Conservation (phyloP, 2,888 invertebrate species). For the Andrena marginata region DNA sequence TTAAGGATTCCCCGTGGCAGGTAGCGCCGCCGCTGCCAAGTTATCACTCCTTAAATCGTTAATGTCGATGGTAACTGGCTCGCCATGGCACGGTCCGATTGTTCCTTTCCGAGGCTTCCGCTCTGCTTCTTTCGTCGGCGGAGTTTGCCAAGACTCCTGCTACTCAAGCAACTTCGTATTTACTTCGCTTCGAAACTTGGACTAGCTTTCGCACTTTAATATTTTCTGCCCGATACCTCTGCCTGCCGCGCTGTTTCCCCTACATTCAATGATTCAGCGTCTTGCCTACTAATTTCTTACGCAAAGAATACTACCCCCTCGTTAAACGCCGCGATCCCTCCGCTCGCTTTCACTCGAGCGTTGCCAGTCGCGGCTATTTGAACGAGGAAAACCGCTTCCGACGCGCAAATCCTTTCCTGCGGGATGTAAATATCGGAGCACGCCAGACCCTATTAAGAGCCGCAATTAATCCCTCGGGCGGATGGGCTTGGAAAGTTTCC, state of each 20-base stretch:
- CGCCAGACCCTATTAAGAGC: too few relatives aligned
- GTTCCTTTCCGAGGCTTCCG: not conserved
- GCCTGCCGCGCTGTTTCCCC: not conserved
- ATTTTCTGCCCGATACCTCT: not conserved
- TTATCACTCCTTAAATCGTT: slow-evolving; percentile 8
- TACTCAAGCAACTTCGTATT: not conserved
- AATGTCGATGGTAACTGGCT: not conserved
- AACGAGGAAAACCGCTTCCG: not conserved
- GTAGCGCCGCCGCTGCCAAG: not conserved
- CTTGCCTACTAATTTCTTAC: not conserved
- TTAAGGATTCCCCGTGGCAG: not conserved
- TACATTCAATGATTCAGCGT: not conserved
- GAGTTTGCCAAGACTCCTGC: not conserved
- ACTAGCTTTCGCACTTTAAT: not conserved
- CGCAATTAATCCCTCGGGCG: too few relatives aligned
- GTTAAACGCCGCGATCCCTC: not conserved
- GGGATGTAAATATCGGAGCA: too few relatives aligned
- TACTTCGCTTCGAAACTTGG: not conserved
- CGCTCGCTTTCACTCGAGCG: not conserved
- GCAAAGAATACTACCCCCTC: not conserved
- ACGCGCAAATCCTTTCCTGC: too few relatives aligned
- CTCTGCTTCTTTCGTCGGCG: not conserved
- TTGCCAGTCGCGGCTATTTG: not conserved
- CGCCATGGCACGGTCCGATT: not conserved
- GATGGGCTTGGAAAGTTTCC: too few relatives aligned